These are phyloP conservation scores for Bombyx huttoni DNA, from an alignment of 2,888 invertebrate species.

Conservation along the genomic window DNA sequence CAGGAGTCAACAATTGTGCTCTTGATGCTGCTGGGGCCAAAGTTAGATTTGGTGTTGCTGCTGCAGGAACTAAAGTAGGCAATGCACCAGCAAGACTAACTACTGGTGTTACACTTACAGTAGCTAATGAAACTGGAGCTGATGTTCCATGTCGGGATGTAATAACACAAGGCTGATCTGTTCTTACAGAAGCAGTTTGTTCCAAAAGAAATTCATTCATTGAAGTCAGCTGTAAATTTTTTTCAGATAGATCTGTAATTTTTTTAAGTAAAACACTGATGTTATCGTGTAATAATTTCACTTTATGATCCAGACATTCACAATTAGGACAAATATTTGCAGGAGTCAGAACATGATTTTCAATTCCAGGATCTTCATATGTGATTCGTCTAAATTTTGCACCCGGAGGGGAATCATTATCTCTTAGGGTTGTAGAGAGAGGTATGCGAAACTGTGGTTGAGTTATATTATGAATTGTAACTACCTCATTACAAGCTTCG, in stretches of 20 bases:
- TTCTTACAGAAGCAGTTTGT: conserved; percentile 52
- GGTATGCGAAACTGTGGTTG: conserved; percentile 27
- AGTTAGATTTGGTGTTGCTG: conserved; percentile 49
- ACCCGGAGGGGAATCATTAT: conserved; percentile 57
- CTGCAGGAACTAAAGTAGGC: conserved; percentile 52
- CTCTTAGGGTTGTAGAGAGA: conserved; percentile 36
- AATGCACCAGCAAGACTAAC: conserved; percentile 58
- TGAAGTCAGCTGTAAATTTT: conserved; percentile 56
- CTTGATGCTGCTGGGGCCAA: conserved; percentile 57
- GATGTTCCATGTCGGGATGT: conserved; percentile 62
- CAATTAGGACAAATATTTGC: conserved; percentile 44
- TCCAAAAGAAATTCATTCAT: conserved; percentile 65
- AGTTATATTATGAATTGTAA: conserved; percentile 20
- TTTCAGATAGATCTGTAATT: conserved; percentile 56
- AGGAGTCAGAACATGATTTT: conserved; percentile 37
- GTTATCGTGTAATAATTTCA: conserved; percentile 59
- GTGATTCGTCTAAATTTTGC: conserved; percentile 49
- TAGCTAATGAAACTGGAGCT: conserved; percentile 60
- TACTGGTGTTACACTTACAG: conserved; percentile 63
- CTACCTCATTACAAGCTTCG: conserved; percentile 30
- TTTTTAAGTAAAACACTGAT: conserved; percentile 60
- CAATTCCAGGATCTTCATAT: conserved; percentile 41
- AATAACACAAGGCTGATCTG: conserved; percentile 59
- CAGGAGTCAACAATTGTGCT: conserved; percentile 58
- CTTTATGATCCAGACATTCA: conserved; percentile 52